Evolutionary conservation across 1,140 invertebrate genomes (phyloP).

Genomic region (Tetranychus cinnabarinus): DNA sequence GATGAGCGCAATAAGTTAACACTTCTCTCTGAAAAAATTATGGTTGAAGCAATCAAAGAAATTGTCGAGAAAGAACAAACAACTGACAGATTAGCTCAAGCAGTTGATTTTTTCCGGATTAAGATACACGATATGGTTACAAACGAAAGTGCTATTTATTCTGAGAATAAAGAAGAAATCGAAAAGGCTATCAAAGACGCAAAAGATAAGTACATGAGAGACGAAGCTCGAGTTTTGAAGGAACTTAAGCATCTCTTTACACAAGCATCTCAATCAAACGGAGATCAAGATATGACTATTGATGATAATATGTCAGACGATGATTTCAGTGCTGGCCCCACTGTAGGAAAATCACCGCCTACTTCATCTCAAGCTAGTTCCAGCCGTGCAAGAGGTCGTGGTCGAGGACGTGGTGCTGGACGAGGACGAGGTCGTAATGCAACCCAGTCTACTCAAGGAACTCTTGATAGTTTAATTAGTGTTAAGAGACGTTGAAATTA

Average conservation of each 20-base stretch:
- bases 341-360: conserved; percentile 1
- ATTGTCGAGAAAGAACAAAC: conserved; percentile 33
- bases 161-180: not conserved
- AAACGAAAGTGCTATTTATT: not conserved
- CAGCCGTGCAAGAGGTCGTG: too few relatives aligned
- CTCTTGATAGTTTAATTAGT: too few relatives aligned
- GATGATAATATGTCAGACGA: not conserved
- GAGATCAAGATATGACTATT: not conserved
- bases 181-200: not conserved
- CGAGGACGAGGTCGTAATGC: too few relatives aligned
- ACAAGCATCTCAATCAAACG: not conserved
- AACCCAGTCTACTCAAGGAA: too few relatives aligned
- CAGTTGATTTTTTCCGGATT: not conserved
- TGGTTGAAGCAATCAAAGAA: conserved; percentile 32
- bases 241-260: not conserved
- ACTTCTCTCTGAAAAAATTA: conserved; percentile 31
- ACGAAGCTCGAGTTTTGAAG: not conserved
- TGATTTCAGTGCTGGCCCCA: conserved; percentile 21
- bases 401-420: too few relatives aligned
- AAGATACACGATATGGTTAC: not conserved
- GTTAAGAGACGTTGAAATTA: too few relatives aligned
- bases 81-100: conserved; percentile 16
- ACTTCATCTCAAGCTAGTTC: too few relatives aligned
- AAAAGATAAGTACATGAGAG: not conserved
- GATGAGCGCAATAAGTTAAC: conserved; percentile 24